phyloP scores from a whole-genome alignment of 2,113 vertebrate genomes.

The Sardina pilchardus region DNA sequence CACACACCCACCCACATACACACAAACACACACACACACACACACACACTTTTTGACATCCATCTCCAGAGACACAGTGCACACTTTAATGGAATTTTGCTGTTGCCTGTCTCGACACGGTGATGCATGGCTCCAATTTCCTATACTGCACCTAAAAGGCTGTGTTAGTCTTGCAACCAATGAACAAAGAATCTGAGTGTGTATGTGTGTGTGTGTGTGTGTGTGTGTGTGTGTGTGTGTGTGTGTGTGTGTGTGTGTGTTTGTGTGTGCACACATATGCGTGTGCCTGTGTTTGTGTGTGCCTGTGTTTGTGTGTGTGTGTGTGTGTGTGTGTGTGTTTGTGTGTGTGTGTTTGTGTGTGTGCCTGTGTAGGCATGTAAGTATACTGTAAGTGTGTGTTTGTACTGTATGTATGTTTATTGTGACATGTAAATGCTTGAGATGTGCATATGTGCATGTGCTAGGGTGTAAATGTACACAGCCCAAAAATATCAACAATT shows the following conservation, averaged over 20 bases:
- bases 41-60: constrained; percentile 28
- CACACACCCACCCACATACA: constrained; percentile 23
- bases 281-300: background rate
- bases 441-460: background rate
- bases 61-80: constrained; percentile 51
- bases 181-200: background rate
- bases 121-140: constrained; percentile 68
- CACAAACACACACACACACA: constrained; percentile 20
- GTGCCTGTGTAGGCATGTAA: background rate
- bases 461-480: background rate
- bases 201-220: background rate
- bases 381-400: background rate
- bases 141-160: constrained; percentile 50
- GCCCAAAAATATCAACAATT: background rate
- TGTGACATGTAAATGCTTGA: background rate
- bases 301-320: background rate
- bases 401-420: background rate
- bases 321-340: background rate
- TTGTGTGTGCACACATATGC: background rate
- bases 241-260: constrained; percentile 16
- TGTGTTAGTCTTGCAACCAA: background rate
- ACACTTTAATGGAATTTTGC: constrained; percentile 68
- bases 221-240: constrained; percentile 1
- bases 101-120: constrained; percentile 56
- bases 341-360: background rate